Percentiles rank a stretch among this genome's conserved stretches.
Conservation (phyloP, 2,113 vertebrate genomes). For the Erinaceus europaeus region DNA sequence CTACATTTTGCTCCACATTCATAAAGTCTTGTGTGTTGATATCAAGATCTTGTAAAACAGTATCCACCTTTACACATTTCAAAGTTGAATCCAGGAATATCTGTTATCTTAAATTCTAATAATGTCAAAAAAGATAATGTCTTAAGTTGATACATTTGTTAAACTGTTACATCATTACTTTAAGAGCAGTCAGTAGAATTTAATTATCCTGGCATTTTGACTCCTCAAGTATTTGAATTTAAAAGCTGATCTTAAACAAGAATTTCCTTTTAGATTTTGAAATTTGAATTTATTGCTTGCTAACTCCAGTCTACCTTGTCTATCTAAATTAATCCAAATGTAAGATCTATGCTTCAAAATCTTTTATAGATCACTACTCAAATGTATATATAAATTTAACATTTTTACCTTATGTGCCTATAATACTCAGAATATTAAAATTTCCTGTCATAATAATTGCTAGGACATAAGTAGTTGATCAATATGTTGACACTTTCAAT, state of each 20-base stretch:
- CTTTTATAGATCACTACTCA: constrained; percentile 1
- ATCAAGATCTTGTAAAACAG: not conserved
- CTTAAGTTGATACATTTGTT: not conserved
- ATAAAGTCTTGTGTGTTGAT: not conserved
- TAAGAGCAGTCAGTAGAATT: not conserved
- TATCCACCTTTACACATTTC: not conserved
- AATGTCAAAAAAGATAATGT: not conserved
- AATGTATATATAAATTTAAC: not conserved
- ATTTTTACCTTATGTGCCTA: not conserved
- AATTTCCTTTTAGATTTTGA: not conserved
- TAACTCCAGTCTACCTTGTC: not conserved
- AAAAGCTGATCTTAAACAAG: constrained; percentile 6
- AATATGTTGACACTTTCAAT: no score
- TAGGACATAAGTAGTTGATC: no score
- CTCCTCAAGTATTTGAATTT: not conserved
- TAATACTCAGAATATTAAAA: not conserved
- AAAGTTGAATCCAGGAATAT: not conserved
- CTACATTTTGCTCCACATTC: not conserved
- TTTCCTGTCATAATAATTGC: constrained; percentile 9
- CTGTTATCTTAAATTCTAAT: not conserved
- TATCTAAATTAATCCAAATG: constrained; percentile 14
- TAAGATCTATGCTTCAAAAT: not conserved
- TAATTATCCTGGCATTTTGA: not conserved
- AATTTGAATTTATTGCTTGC: constrained; percentile 19
- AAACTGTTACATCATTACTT: not conserved